These are phyloP conservation scores for Carassius gibelio DNA, from an alignment of 2,113 vertebrate genomes.

Conservation along the genomic window DNA sequence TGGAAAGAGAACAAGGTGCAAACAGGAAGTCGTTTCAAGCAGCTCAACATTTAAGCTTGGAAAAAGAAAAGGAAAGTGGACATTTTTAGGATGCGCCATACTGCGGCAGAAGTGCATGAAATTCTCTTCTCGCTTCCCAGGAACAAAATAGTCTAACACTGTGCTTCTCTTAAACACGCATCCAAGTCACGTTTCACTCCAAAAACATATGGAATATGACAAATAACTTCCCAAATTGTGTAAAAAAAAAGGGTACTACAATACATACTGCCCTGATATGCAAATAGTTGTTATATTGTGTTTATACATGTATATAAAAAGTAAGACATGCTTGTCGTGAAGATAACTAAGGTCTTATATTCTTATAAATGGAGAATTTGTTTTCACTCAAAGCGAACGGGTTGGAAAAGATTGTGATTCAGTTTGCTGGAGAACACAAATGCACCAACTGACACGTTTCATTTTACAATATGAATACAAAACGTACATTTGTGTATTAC, in stretches of 20 bases:
- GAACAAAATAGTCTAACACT: conserved; percentile 9
- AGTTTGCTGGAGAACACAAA: background rate
- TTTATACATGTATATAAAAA: too few species aligned
- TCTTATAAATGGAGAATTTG: too few species aligned
- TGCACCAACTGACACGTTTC: background rate
- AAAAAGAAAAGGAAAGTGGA: conserved; percentile 15
- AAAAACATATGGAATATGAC: background rate
- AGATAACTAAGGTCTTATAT: background rate
- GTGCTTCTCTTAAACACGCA: conserved; percentile 18
- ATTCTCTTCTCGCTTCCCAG: background rate
- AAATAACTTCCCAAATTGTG: background rate
- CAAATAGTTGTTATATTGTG: background rate
- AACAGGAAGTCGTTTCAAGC: conserved; percentile 1
- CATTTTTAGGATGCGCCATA: background rate
- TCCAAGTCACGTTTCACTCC: background rate
- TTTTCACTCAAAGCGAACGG: too few species aligned
- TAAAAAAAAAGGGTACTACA: too few species aligned
- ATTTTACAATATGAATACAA: background rate
- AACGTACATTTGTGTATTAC: too few species aligned
- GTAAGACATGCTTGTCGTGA: background rate
- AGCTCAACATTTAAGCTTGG: too few species aligned
- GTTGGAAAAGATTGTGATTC: too few species aligned
- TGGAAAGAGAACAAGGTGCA: conserved; percentile 19
- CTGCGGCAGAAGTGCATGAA: background rate
- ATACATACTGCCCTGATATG: background rate